A percentile compares a stretch with the other conserved stretches of the same genome.
Conservation (phyloP, 2,113 vertebrate genomes). For the Bagarius yarrelli region DNA sequence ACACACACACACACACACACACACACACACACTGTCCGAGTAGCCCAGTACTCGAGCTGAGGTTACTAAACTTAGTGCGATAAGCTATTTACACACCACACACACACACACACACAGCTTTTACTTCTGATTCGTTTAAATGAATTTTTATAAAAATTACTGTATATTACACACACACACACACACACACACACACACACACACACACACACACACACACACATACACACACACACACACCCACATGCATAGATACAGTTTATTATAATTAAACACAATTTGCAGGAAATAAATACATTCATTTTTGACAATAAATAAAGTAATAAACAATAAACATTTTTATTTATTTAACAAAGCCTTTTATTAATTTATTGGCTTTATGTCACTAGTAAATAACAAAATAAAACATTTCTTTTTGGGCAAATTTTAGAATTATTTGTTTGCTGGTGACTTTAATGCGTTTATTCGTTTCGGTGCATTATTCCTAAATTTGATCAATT, state of each 20-base stretch:
- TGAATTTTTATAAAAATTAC: too few species aligned
- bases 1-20: neutral
- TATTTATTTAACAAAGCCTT: too few species aligned
- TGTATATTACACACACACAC: too few species aligned
- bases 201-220: constrained; percentile 11
- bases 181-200: too few species aligned
- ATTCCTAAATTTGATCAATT: neutral
- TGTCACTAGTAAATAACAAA: too few species aligned
- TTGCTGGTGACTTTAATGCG: neutral
- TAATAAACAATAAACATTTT: too few species aligned
- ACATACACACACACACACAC: constrained; percentile 18
- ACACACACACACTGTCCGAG: neutral
- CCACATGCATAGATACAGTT: neutral
- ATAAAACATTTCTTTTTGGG: too few species aligned
- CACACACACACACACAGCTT: neutral
- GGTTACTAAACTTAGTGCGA: constrained; percentile 1
- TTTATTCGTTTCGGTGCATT: neutral
- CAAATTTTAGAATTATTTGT: neutral
- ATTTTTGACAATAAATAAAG: too few species aligned
- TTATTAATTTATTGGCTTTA: neutral
- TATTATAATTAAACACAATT: neutral
- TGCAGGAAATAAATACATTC: too few species aligned
- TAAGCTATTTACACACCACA: neutral
- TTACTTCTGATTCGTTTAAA: too few species aligned
- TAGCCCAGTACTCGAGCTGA: neutral